Percentiles rank a stretch among this genome's conserved stretches.
These are phyloP conservation scores for Sinelater perroti DNA, from an alignment of 2,888 invertebrate species.

Conservation along the genomic window DNA sequence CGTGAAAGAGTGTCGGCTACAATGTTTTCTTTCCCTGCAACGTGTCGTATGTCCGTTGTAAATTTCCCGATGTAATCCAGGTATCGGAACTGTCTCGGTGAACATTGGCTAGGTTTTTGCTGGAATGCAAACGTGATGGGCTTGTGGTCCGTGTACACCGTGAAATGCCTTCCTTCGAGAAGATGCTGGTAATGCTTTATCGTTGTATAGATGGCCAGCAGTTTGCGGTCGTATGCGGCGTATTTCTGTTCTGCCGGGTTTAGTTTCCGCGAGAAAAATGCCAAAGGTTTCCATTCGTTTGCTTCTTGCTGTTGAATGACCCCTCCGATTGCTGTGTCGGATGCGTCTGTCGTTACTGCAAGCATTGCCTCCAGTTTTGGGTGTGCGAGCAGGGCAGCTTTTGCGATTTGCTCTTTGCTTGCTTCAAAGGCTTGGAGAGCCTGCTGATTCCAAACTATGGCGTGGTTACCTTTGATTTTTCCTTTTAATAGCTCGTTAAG, in stretches of 20 bases:
- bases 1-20: no score
- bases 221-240: neutral
- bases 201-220: slow-evolving; percentile 43
- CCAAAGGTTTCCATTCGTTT: slow-evolving; percentile 51
- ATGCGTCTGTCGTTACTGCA: neutral
- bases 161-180: slow-evolving; percentile 11
- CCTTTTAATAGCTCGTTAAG: no score
- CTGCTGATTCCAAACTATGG: no score
- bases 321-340: neutral
- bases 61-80: slow-evolving; percentile 29
- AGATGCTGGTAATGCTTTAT: slow-evolving; percentile 4
- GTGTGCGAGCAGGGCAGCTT: neutral
- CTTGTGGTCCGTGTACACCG: slow-evolving; percentile 15
- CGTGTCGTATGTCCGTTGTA: slow-evolving; percentile 26
- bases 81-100: slow-evolving; percentile 28
- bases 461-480: no score
- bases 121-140: slow-evolving; percentile 49
- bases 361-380: neutral
- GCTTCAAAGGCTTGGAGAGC: neutral
- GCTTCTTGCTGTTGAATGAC: neutral
- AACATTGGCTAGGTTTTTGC: slow-evolving; percentile 44
- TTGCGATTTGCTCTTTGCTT: neutral
- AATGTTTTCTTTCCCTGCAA: no score
- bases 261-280: slow-evolving; percentile 55
- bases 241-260: slow-evolving; percentile 42